Evolutionary conservation across 2,888 invertebrate genomes (phyloP).

Genomic region (Drosophila setosimentum): DNA sequence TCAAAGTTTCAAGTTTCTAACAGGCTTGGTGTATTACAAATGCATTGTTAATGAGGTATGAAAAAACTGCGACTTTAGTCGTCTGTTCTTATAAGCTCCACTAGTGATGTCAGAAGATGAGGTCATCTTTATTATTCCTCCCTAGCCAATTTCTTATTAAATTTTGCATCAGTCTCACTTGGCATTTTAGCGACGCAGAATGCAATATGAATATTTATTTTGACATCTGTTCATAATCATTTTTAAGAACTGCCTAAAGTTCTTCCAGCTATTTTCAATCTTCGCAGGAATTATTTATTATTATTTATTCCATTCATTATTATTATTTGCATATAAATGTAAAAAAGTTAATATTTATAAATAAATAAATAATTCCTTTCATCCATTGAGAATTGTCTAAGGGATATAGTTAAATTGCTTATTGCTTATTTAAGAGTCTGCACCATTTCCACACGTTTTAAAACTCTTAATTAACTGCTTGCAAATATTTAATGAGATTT

Average conservation of each 20-base stretch:
- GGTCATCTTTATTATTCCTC: constrained; percentile 55
- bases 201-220: constrained; percentile 29
- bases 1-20: constrained; percentile 52
- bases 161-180: constrained; percentile 11
- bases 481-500: constrained; percentile 50
- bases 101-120: constrained; percentile 63
- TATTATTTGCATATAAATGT: neutral
- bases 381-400: neutral
- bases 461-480: constrained; percentile 1
- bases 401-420: neutral
- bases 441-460: neutral
- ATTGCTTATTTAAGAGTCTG: neutral
- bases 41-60: constrained; percentile 71
- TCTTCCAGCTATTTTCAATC: neutral
- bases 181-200: constrained; percentile 45
- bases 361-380: neutral
- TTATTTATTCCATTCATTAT: neutral
- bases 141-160: constrained; percentile 19
- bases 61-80: constrained; percentile 13
- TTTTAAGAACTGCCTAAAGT: neutral
- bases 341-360: neutral
- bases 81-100: constrained; percentile 22
- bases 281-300: neutral
- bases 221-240: constrained; percentile 9
- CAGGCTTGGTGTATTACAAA: constrained; percentile 56